Evolutionary conservation across 2,888 invertebrate genomes (phyloP).

Genomic region (Sericinus montela): DNA sequence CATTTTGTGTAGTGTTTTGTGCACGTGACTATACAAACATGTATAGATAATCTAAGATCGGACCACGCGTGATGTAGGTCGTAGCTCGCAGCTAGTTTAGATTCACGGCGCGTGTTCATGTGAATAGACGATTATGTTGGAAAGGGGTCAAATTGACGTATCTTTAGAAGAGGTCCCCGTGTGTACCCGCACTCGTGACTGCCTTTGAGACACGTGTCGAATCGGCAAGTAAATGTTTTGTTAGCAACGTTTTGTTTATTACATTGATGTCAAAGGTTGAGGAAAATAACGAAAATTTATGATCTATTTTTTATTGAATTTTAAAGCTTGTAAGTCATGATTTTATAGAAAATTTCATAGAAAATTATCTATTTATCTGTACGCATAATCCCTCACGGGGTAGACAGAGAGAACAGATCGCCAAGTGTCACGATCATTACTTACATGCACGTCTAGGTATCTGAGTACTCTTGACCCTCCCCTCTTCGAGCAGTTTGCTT

Average conservation of each 20-base stretch:
- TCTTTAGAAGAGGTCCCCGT: slow-evolving; percentile 28
- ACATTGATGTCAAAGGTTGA: slow-evolving; percentile 33
- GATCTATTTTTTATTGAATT: no score
- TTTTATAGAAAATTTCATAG: no score
- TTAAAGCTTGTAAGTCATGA: no score
- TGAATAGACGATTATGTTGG: slow-evolving; percentile 40
- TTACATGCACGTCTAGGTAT: no score
- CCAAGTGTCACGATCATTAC: no score
- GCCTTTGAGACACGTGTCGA: slow-evolving; percentile 21
- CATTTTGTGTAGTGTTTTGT: no score
- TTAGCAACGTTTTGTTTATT: slow-evolving; percentile 21
- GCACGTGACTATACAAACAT: slow-evolving; percentile 21
- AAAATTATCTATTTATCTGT: no score
- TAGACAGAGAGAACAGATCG: no score
- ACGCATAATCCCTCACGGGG: no score
- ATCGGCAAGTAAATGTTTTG: slow-evolving; percentile 14
- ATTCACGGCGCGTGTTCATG: slow-evolving; percentile 33
- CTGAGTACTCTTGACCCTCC: no score
- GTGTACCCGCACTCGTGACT: slow-evolving; percentile 26
- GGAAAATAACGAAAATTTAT: background rate
- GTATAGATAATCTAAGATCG: slow-evolving; percentile 29
- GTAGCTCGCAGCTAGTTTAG: slow-evolving; percentile 26
- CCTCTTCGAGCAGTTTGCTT: no score
- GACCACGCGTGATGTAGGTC: slow-evolving; percentile 25
- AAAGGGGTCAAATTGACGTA: slow-evolving; percentile 38